Percentiles rank a stretch among this genome's conserved stretches.
phyloP scores from a whole-genome alignment of 2,888 invertebrate species.

The Macrophya annulata region DNA sequence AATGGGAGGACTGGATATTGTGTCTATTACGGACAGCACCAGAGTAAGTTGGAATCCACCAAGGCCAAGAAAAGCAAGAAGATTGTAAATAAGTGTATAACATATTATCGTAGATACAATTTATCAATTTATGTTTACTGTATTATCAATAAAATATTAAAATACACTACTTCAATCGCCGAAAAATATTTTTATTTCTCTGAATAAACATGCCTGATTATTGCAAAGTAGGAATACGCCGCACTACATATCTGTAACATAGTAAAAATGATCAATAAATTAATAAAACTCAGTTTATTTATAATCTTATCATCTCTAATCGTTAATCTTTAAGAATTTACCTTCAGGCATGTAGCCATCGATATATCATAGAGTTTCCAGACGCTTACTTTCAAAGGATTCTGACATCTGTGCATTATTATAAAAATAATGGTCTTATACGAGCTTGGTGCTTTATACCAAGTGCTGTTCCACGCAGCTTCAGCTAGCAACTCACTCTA shows the following conservation, averaged over 20 bases:
- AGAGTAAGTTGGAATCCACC: conserved; percentile 91
- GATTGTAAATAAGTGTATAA: conserved; percentile 82
- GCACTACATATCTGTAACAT: conserved; percentile 26
- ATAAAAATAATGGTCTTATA: conserved; percentile 17
- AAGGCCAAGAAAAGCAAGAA: conserved; percentile 91
- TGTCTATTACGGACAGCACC: conserved; percentile 96
- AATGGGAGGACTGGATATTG: conserved; percentile 94
- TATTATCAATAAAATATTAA: conserved; percentile 11
- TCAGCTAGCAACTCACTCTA: conserved; percentile 21
- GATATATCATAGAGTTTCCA: conserved; percentile 46
- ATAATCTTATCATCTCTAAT: not conserved
- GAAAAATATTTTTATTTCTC: not conserved
- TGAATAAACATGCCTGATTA: conserved; percentile 37
- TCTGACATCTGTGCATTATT: conserved; percentile 21
- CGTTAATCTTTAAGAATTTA: not conserved
- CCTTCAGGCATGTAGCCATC: conserved; percentile 29
- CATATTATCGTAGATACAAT: conserved; percentile 28
- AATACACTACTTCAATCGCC: not conserved
- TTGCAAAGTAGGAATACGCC: conserved; percentile 37
- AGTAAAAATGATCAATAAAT: not conserved
- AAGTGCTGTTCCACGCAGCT: conserved; percentile 36
- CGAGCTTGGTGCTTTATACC: conserved; percentile 27
- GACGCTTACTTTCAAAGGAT: conserved; percentile 31
- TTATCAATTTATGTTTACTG: conserved; percentile 27
- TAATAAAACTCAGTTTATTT: not conserved